A percentile compares a stretch with the other conserved stretches of the same genome.
Conservation (phyloP, 2,113 vertebrate species). For the Aegithalos caudatus region DNA sequence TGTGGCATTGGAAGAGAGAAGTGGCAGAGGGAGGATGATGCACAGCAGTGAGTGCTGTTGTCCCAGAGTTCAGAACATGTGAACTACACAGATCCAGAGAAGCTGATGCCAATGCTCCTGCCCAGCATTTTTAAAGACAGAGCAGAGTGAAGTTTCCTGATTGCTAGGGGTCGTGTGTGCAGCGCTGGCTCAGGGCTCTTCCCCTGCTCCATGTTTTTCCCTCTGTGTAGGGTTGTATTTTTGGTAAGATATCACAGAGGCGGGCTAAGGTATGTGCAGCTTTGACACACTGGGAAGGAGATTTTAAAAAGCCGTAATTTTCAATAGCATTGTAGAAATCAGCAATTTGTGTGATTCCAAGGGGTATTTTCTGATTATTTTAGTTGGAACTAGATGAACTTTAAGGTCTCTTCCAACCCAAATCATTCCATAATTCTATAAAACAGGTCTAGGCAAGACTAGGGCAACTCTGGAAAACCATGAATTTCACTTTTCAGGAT, state of each 20-base stretch:
- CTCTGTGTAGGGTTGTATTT: neutral
- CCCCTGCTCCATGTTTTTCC: neutral
- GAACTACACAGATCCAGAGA: neutral
- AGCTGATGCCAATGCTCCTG: neutral
- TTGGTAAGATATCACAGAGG: neutral
- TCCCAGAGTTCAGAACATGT: neutral
- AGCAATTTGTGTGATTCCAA: neutral
- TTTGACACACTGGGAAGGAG: neutral
- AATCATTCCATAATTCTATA: neutral
- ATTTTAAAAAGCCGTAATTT: neutral
- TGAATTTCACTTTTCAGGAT: neutral
- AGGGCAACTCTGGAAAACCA: neutral
- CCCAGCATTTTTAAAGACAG: neutral
- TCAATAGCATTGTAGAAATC: neutral
- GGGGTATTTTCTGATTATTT: neutral
- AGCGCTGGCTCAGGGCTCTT: fast-evolving
- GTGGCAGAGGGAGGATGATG: fast-evolving
- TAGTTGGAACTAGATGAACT: neutral
- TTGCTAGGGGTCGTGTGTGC: neutral
- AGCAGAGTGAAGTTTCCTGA: neutral
- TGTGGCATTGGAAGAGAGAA: neutral
- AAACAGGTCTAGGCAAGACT: neutral
- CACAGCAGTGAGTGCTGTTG: neutral
- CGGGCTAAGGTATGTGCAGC: neutral
- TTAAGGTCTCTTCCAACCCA: neutral